phyloP scores from a whole-genome alignment of 2,888 invertebrate species.

The Apodemia hepburni region DNA sequence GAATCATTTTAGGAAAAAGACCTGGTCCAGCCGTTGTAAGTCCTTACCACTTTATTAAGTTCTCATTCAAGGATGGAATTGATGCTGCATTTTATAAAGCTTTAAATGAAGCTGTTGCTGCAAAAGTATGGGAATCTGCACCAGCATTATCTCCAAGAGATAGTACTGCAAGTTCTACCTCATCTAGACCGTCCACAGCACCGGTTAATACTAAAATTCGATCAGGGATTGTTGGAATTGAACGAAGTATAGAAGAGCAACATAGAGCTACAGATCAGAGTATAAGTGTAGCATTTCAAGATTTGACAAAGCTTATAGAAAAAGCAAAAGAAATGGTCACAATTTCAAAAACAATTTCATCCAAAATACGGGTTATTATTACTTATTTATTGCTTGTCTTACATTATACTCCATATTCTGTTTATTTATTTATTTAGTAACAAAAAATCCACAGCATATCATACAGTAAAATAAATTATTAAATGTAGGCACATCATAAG shows the following conservation, averaged over 20 bases:
- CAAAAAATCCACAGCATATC: no score
- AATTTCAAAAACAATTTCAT: conserved; percentile 94
- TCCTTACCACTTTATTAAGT: conserved; percentile 86
- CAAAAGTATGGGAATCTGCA: conserved; percentile 82
- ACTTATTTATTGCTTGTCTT: no score
- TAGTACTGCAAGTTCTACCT: conserved; percentile 38
- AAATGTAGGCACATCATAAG: no score
- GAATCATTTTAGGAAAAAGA: conserved; percentile 73
- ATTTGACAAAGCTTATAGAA: conserved; percentile 95
- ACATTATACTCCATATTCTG: no score
- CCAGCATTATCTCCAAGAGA: conserved; percentile 39
- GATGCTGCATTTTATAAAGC: conserved; percentile 82
- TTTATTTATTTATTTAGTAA: no score
- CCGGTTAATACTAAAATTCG: conserved; percentile 83
- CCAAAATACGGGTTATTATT: conserved; percentile 87
- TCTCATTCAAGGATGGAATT: conserved; percentile 93
- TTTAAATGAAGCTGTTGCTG: conserved; percentile 82
- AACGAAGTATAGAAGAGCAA: conserved; percentile 93
- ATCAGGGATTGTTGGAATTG: conserved; percentile 97
- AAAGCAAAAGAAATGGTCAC: conserved; percentile 99
- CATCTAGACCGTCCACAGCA: conserved; percentile 43
- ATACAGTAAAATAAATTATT: no score
- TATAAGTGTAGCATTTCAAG: conserved; percentile 96
- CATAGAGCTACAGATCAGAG: conserved; percentile 95
- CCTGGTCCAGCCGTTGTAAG: conserved; percentile 89